Evolutionary conservation across 2,888 invertebrate genomes (phyloP), one percentile per base, ranked within the genome.

Genomic region (Lasioglossum calceatum): DNA sequence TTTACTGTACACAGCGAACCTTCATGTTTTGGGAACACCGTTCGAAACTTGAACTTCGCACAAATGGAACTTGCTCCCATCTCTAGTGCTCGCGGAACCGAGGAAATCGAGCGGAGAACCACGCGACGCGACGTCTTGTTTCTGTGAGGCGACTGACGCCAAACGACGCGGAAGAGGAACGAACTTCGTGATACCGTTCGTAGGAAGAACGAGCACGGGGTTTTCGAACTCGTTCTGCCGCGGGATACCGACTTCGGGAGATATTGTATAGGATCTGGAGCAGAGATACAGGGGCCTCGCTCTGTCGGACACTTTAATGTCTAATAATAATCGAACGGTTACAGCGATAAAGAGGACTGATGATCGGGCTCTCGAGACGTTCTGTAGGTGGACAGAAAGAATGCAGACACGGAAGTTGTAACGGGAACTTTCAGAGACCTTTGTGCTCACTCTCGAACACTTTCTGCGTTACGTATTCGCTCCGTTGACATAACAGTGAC

Each of bases 271-370:
- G 71, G n/a, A 71, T 71, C 39, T 23, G 23, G 42, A 42, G 42
- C 42, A n/a, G 71, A 39, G 23, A 42, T 71, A 71, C 71, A 10
- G 32, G 23, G 70, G 8, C 23, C 39, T 14, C 23, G 23, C 14
- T 42, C 71, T 39, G 42, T 23, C n/a, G 36, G 67, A 67, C 12
- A 42, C 42, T 71, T 71, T 71, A 42, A 42, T n/a, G 71, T 42
- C n/a, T 42, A 71, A 71, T 71, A 71, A 42, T 71, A 71, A 71
- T 71, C 71, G 39, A 71, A n/a, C 71, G n/a, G 42, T n/a, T 39
- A 42, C 39, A 39, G n/a, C 67, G 71, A n/a, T 42, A n/a, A n/a
- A 39, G 42, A 42, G 71, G 39, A 42, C 12, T 4, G 71, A 42
- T 42, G 71, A 42, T 42, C 71, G 71, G 5, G 12, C n/a, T 36